Base-by-base conservation (phyloP, 1,140 invertebrate genomes). In the Wiebesia pumilae region DNA sequence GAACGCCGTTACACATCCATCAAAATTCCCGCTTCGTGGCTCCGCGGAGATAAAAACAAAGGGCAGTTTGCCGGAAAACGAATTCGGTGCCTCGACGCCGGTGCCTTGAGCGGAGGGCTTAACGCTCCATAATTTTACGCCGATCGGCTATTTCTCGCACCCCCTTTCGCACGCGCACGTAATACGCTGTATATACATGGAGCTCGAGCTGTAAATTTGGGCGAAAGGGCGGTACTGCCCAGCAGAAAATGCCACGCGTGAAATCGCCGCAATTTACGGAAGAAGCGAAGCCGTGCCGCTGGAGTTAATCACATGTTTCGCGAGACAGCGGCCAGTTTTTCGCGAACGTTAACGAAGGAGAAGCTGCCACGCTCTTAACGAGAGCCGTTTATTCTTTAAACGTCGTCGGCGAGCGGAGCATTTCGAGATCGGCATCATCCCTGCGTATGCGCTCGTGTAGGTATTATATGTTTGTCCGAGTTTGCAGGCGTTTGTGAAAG, bases 191-290 rank as follows among this genome's bases (percentile, higher is more conserved):
- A 73, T 81, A 71, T 88, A 90, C 54, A 83, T 84, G 87, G 86
- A 84, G 87, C 78, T 10, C 87, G 85, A 87, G 85, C 89, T 87
- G 89, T 90, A 90, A 82, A 67, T 85, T 84, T 86, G 78, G 83
- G 85, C 30, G 67, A 80, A 81, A 43, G 67, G 38, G 69, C 47
- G 62, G 77, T 9, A 35, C 47, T 35, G 1, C n/a, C 65, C 43
- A 16, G 65, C 62, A 62, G 87, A 89, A 88, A 86, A 43, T 40
- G 79, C 40, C 75, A 85, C 62, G 80, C 58, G 54, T 82, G n/a
- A 78, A 35, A 86, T 62, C 67, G 24, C 30, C 58, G 80, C 69
- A 85, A 81, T 83, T 80, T 54, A 67, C 58, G 40, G 30, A 24
- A 43, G 38, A 81, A 35, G 14, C 47, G 16, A 2, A 65, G 33